Evolutionary conservation across 2,113 vertebrate genomes (phyloP).

Genomic region (Trinectes maculatus): DNA sequence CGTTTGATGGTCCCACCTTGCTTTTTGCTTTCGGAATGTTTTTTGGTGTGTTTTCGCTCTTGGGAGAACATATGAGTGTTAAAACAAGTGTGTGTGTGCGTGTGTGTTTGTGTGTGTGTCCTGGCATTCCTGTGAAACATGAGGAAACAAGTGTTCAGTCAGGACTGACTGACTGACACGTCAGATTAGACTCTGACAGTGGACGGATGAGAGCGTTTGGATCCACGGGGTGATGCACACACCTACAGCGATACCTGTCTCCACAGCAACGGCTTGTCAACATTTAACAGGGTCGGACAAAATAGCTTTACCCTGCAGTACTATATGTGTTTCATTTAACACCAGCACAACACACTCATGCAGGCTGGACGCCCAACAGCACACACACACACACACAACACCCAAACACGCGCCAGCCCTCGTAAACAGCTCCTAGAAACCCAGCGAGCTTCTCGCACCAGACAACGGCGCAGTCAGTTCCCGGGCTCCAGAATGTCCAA

Average conservation of each 20-base stretch:
- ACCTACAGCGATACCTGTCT: constrained; percentile 13
- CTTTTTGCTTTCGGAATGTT: constrained; percentile 15
- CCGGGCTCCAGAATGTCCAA: constrained; percentile 26
- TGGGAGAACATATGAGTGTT: background rate
- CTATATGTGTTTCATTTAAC: no score
- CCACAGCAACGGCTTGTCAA: constrained; percentile 3
- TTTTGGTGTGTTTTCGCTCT: background rate
- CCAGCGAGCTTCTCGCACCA: constrained; percentile 1
- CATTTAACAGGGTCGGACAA: constrained; percentile 10
- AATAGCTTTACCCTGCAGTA: no score
- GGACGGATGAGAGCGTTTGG: constrained; percentile 25
- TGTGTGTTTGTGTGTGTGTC: constrained; percentile 9
- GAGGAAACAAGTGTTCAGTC: constrained; percentile 40
- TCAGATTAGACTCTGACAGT: constrained; percentile 27
- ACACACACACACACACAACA: constrained; percentile 5
- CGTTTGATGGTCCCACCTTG: no score
- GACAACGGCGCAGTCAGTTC: constrained; percentile 53
- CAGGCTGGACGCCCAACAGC: no score
- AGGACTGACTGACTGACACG: constrained; percentile 24
- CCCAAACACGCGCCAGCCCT: constrained; percentile 27
- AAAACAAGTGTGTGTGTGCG: background rate
- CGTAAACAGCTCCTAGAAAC: constrained; percentile 26
- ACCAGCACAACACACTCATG: constrained; percentile 10
- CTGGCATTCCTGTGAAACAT: constrained; percentile 28
- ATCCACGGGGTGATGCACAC: background rate